Evolutionary conservation across 2,888 invertebrate species (phyloP), one percentile per base, ranked within the genome.

Genomic region (Ceramica pisi): DNA sequence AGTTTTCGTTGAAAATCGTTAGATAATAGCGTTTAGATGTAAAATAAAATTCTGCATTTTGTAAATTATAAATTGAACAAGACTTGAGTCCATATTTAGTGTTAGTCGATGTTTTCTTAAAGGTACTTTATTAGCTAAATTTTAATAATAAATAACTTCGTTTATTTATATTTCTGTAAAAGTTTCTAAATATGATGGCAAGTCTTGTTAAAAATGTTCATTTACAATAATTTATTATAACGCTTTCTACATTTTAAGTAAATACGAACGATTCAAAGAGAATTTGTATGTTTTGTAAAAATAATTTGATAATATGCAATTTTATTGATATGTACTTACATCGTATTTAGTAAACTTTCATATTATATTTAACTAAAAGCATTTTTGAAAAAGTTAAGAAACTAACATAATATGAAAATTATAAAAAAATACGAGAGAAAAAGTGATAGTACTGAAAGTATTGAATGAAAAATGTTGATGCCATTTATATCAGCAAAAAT

Each of bases 271-370:
- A 82, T 87, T 86, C 82, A 80, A 87, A 82, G 85, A 82, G 85
- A 89, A 77, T 87, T 85, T 74, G 82, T 87, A 88, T 84, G 86
- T 88, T 88, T 88, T 84, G 89, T 88, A 35, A 53, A 41, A 69
- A 71, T 10, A 35, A 35, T 1, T 67, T 65, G 31, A 31, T 57
- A 67, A 57, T 62, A 35, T 73, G 76, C 64, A 81, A 74, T 70
- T 76, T 67, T 75, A 75, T 71, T 82, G 91, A 92, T 93, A 93
- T 92, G 94, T 92, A 90, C 88, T 90, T 87, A 87, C 73, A 75
- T 88, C 90, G 88, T 85, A 90, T 86, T 87, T 81, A 44, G n/a
- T 74, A 69, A 71, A 82, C 78, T 85, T 90, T 89, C 85, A 88
- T 78, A 78, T 71, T 79, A 64, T 61, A 75, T 68, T 84, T 70